Conservation (phyloP, 2,113 vertebrate genomes). For the Scalopus aquaticus region DNA sequence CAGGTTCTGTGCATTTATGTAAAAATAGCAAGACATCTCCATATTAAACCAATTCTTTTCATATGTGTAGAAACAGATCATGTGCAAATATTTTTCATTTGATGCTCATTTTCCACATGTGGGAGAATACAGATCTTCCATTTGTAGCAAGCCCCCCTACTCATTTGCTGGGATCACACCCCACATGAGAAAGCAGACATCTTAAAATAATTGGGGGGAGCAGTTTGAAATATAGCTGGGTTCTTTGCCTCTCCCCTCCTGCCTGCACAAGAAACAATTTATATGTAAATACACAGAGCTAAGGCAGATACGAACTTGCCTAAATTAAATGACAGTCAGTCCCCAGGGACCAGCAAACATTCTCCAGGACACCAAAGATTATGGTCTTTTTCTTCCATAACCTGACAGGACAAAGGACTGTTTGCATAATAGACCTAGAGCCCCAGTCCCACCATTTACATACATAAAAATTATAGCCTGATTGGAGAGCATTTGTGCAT, state of each 20-base stretch:
- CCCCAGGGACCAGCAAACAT: conserved; percentile 64
- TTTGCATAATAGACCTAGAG: conserved; percentile 58
- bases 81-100: not conserved
- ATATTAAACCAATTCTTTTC: conserved; percentile 6
- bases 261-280: conserved; percentile 61
- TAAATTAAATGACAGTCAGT: conserved; percentile 73
- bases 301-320: conserved; percentile 67
- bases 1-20: not conserved
- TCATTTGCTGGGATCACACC: not conserved
- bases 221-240: conserved; percentile 2
- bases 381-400: conserved; percentile 47
- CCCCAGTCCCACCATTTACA: conserved; percentile 31
- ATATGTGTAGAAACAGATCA: conserved; percentile 15
- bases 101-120: not conserved
- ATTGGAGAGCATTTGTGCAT: not conserved
- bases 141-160: not conserved
- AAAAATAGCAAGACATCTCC: not conserved
- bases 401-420: conserved; percentile 72
- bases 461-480: conserved; percentile 41
- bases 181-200: conserved; percentile 46
- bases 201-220: conserved; percentile 38
- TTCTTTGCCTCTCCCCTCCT: not conserved
- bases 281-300: conserved; percentile 73
- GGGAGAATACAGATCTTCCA: not conserved
- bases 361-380: conserved; percentile 70